Conservation (phyloP, 2,888 invertebrate genomes). For the Pyrrhosoma nymphula region DNA sequence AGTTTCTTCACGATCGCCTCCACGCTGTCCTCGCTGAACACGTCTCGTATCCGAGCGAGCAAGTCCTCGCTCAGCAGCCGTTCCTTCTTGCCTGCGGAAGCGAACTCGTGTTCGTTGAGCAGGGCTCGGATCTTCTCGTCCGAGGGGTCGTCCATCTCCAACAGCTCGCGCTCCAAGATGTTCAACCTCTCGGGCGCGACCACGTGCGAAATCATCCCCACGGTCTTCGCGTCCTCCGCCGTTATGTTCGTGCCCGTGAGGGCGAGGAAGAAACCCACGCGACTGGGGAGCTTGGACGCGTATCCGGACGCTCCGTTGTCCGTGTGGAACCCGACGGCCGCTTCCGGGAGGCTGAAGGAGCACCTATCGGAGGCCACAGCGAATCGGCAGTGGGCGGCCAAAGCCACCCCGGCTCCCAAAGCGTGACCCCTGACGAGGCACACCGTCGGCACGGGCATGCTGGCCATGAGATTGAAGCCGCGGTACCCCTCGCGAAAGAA, state of each 20-base stretch:
- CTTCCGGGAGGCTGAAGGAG: constrained; percentile 53
- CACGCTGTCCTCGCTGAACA: constrained; percentile 48
- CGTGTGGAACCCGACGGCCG: constrained; percentile 56
- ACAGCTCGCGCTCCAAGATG: constrained; percentile 22
- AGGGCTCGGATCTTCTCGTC: constrained; percentile 48
- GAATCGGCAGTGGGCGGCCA: constrained; percentile 44
- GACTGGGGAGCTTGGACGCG: constrained; percentile 30
- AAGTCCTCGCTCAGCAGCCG: neutral
- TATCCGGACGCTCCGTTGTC: constrained; percentile 65
- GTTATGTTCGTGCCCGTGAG: constrained; percentile 65
- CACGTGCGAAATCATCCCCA: constrained; percentile 55
- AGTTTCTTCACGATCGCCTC: constrained; percentile 40
- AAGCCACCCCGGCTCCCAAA: constrained; percentile 50
- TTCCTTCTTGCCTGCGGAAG: constrained; percentile 4
- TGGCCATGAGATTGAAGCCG: constrained; percentile 60
- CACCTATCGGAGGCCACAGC: constrained; percentile 46
- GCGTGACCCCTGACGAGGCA: constrained; percentile 62
- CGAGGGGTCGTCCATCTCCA: constrained; percentile 64
- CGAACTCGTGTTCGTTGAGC: constrained; percentile 46
- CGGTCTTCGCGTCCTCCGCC: constrained; percentile 48
- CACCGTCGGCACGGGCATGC: constrained; percentile 48
- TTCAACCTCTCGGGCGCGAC: constrained; percentile 18
- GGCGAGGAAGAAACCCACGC: constrained; percentile 56
- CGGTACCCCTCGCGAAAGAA: constrained; percentile 63
- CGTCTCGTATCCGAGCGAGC: constrained; percentile 29